These are phyloP conservation scores for Polyploca ridens DNA, from an alignment of 2,888 invertebrate species.

Conservation along the genomic window DNA sequence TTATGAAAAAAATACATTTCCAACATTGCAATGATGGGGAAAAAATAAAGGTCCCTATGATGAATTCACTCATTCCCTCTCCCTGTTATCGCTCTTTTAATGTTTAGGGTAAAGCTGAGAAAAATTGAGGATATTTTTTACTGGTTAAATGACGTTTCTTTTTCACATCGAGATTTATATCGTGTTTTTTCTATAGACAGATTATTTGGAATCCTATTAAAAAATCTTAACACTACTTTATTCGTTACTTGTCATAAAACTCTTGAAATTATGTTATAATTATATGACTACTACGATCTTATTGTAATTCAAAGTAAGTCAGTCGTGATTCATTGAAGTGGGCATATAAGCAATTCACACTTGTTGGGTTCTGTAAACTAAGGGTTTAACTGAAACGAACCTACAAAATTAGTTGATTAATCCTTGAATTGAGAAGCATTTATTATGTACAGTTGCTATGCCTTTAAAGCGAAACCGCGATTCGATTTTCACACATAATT, in stretches of 20 bases:
- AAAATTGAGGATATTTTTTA: conserved; percentile 11
- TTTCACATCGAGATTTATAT: not conserved
- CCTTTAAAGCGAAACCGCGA: not conserved
- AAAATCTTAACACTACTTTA: not conserved
- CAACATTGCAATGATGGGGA: not conserved
- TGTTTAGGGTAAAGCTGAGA: not conserved
- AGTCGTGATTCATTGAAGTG: not conserved
- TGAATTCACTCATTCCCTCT: conserved; percentile 6
- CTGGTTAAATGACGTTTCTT: conserved; percentile 9
- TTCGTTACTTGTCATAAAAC: not conserved
- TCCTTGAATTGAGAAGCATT: not conserved
- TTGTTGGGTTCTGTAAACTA: not conserved
- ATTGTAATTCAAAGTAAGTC: conserved; percentile 9
- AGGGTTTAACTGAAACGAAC: no score
- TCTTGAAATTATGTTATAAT: no score
- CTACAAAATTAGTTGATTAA: not conserved
- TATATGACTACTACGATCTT: not conserved
- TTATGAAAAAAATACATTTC: conserved; percentile 3
- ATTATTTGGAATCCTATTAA: not conserved
- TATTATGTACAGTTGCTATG: not conserved
- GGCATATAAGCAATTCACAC: conserved; percentile 4
- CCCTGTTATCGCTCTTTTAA: conserved; percentile 6
- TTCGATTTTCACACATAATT: no score
- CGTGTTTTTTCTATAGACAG: not conserved
- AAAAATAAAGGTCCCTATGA: conserved; percentile 9